These are phyloP conservation scores for Lepus europaeus DNA, from an alignment of 2,113 vertebrate species.

Conservation along the genomic window DNA sequence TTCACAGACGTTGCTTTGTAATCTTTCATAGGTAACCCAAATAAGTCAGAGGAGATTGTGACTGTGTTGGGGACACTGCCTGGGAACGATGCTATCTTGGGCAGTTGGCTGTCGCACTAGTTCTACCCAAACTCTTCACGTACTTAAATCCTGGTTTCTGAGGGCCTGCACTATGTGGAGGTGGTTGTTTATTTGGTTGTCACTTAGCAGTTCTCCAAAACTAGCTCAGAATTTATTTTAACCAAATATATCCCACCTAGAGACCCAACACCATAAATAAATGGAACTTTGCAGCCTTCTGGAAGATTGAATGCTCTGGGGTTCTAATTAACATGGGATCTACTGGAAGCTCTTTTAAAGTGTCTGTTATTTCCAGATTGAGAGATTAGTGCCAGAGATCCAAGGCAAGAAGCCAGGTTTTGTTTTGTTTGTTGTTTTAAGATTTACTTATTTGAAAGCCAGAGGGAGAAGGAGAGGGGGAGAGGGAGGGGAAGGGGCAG, in stretches of 20 bases:
- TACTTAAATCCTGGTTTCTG: neutral
- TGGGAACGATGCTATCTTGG: neutral
- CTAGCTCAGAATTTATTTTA: conserved; percentile 59
- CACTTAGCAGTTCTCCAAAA: conserved; percentile 46
- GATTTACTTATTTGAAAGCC: no score
- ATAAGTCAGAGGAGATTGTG: conserved; percentile 19
- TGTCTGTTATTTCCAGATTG: conserved; percentile 51
- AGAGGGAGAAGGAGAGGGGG: no score
- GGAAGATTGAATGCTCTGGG: neutral
- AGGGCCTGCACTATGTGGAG: neutral
- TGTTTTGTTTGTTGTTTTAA: no score
- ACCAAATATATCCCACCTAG: conserved; percentile 43
- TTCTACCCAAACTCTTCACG: neutral
- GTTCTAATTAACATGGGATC: conserved; percentile 45
- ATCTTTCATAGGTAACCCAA: neutral
- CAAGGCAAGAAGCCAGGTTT: conserved; percentile 39
- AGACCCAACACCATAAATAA: conserved; percentile 48
- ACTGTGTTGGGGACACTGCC: neutral
- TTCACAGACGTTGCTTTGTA: conserved; percentile 2
- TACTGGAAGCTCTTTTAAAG: conserved; percentile 26
- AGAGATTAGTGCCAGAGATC: conserved; percentile 50
- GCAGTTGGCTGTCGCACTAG: neutral
- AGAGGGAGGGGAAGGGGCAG: no score
- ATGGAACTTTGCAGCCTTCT: conserved; percentile 18
- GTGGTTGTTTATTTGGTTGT: conserved; percentile 62